These are phyloP conservation scores for Idaea dimidiata DNA, from an alignment of 2,888 invertebrate genomes.

Conservation along the genomic window DNA sequence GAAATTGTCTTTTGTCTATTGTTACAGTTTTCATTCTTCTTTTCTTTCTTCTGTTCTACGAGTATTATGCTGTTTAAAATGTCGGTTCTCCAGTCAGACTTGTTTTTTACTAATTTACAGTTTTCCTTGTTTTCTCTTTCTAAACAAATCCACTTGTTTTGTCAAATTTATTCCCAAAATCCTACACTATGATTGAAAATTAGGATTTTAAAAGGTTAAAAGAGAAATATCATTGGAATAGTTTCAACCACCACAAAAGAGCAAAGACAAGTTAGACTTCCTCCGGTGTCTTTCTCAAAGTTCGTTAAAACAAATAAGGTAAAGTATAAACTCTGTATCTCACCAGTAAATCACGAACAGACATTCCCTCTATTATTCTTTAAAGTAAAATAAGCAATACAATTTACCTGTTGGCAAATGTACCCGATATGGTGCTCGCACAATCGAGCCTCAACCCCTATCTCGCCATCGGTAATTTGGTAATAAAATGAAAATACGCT, in stretches of 20 bases:
- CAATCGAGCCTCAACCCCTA: constrained; percentile 62
- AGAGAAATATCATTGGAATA: not conserved
- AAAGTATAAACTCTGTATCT: not conserved
- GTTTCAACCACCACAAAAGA: not conserved
- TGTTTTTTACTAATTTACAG: no score
- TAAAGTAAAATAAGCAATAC: constrained; percentile 56
- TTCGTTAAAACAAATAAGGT: not conserved
- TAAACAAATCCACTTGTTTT: no score
- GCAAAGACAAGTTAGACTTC: not conserved
- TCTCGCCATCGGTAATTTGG: constrained; percentile 80
- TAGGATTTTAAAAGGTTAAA: no score
- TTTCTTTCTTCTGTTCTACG: no score
- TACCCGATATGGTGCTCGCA: constrained; percentile 56
- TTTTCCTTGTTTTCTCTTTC: no score
- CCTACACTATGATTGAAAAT: no score
- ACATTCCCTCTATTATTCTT: constrained; percentile 1
- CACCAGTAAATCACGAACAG: not conserved
- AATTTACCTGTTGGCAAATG: constrained; percentile 74
- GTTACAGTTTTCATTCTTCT: no score
- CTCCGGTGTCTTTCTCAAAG: not conserved
- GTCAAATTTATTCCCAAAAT: no score
- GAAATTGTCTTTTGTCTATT: no score
- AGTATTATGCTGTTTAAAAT: no score
- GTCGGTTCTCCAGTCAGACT: no score
- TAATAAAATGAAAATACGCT: constrained; percentile 81